Percentiles rank a stretch among this genome's conserved stretches.
Conservation (phyloP, 2,113 vertebrate genomes). For the Eira barbara region DNA sequence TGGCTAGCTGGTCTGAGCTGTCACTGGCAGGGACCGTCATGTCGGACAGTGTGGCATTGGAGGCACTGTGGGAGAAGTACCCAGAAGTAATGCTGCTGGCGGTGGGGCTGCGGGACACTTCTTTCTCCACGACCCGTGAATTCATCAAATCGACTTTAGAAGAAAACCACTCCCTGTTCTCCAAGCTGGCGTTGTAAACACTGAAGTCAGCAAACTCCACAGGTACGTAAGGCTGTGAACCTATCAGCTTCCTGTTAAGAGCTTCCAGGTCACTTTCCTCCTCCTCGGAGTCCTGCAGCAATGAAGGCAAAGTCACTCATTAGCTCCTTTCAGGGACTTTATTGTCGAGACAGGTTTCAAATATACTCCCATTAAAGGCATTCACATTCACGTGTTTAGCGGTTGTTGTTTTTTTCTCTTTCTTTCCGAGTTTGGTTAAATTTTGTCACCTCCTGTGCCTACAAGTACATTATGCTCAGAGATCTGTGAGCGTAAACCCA, state of each 20-base stretch:
- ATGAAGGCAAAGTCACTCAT: not conserved
- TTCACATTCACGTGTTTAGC: not conserved
- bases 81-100: slow-evolving; percentile 98
- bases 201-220: slow-evolving; percentile 99
- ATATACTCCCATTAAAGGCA: not conserved
- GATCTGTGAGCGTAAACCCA: not conserved
- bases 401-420: not conserved
- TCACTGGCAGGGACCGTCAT: slow-evolving; percentile 92
- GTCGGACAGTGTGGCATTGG: slow-evolving; percentile 95
- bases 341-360: not conserved
- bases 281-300: slow-evolving; percentile 94
- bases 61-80: slow-evolving; percentile 98
- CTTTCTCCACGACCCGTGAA: slow-evolving; percentile 85
- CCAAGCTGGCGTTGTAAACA: slow-evolving; percentile 95
- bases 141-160: slow-evolving; percentile 84
- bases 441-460: not conserved
- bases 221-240: slow-evolving; percentile 88
- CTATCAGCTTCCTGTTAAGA: slow-evolving; percentile 78
- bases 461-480: not conserved
- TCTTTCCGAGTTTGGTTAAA: not conserved
- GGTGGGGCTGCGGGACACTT: slow-evolving; percentile 94
- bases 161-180: slow-evolving; percentile 88
- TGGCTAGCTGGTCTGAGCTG: slow-evolving; percentile 92
- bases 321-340: not conserved
- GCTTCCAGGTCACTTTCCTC: slow-evolving; percentile 83